A percentile compares a stretch with the other conserved stretches of the same genome.
phyloP scores from a whole-genome alignment of 2,888 invertebrate species.

The Scelioninae gen. 1 region DNA sequence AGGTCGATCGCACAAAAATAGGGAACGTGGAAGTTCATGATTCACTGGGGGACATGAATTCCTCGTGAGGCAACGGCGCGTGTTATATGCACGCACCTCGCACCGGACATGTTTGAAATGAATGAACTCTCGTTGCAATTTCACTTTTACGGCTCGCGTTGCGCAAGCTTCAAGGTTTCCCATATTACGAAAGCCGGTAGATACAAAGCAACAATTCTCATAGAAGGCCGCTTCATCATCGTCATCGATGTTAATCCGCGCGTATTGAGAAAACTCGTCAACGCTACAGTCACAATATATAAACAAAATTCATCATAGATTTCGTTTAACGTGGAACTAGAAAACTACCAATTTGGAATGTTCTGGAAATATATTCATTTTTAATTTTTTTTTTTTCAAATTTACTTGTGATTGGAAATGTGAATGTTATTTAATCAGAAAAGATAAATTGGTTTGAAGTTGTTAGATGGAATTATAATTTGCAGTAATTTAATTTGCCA shows the following conservation, averaged over 20 bases:
- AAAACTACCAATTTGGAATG: too few species aligned
- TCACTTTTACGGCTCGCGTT: constrained; percentile 81
- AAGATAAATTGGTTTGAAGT: too few species aligned
- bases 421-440: too few species aligned
- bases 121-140: constrained; percentile 82
- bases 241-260: constrained; percentile 59
- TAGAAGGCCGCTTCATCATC: constrained; percentile 68
- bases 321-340: too few species aligned
- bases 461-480: too few species aligned
- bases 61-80: constrained; percentile 46
- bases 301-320: too few species aligned
- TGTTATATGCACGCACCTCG: constrained; percentile 54
- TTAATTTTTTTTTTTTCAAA: too few species aligned
- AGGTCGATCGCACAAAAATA: constrained; percentile 51
- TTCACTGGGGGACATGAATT: constrained; percentile 57
- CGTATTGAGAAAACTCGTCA: constrained; percentile 46
- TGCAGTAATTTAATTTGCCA: too few species aligned
- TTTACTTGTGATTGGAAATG: too few species aligned
- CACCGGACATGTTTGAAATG: constrained; percentile 71
- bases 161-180: constrained; percentile 83
- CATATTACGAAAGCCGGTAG: constrained; percentile 82
- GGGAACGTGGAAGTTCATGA: constrained; percentile 66
- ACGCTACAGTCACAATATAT: not conserved
- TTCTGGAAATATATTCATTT: too few species aligned
- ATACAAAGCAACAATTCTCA: constrained; percentile 72